Evolutionary conservation across 2,888 invertebrate species (phyloP), one percentile per base, ranked within the genome.

Genomic region (Pseudolycoriella hygida): DNA sequence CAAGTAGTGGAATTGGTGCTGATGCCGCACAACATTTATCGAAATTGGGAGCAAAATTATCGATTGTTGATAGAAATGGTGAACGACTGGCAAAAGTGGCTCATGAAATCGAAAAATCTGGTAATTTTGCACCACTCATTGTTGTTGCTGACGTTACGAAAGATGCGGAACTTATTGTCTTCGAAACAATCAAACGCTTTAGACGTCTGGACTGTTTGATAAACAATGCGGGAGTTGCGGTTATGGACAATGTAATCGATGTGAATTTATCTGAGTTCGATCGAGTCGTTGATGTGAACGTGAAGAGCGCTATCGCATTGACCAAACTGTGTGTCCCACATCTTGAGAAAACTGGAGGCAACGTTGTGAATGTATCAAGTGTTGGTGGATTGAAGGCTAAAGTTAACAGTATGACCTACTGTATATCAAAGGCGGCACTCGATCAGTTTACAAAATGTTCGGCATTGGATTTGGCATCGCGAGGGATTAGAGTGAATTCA

Each of bases 341-440:
- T 64, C 68, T 94, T 8, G 69, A 84, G 3, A 69, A 77, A 64
- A 73, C 76, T 0, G 81, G 85, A 62, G 90, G 90, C 17, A 84
- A 73, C 53, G 79, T 93, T 53, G 88, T 96, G 0, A 96, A 94
- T 61, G 84, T 96, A 0, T 93, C 93, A 3, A 92, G 92, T 60
- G 87, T 94, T 1, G 82, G 80, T 55, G 96, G 94, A 6, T 59
- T 88, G 19, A 71, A 92, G 59, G 75, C 93, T 49, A 93, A 93
- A 57, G 79, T 92, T 1, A 82, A 83, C 44, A 78, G 90, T 14
- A 62, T 93, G 44, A 80, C 90, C 1, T 97, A 97, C 60, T 80
- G 80, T 55, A 80, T 96, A 72, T 89, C 90, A 6, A 97, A 97
- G 68, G 72, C 89, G 38, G 90, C n/a, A n/a, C n/a, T n/a, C n/a